Evolutionary conservation across 1,140 invertebrate species (phyloP).

Genomic region (Penaeus vannamei): DNA sequence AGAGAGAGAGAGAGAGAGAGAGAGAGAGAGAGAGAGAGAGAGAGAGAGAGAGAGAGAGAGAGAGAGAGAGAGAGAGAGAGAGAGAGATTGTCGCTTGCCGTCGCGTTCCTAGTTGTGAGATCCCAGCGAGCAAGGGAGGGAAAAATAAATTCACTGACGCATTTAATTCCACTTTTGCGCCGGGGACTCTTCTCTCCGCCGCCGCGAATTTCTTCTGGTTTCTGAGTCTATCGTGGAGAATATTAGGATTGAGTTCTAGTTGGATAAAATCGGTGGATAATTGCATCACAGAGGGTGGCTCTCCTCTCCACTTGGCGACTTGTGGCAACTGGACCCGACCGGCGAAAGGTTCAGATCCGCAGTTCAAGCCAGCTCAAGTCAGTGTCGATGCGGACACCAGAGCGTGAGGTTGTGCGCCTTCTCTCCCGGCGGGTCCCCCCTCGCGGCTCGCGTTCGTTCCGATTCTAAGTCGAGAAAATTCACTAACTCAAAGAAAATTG

Average conservation of each 20-base stretch:
- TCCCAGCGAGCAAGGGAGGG: too few relatives aligned
- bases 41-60: too few relatives aligned
- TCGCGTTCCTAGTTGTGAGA: too few relatives aligned
- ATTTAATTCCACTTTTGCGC: too few relatives aligned
- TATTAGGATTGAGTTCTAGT: constrained; percentile 5
- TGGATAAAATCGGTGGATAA: not conserved
- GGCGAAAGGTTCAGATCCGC: constrained; percentile 55
- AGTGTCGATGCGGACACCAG: constrained; percentile 61
- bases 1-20: too few relatives aligned
- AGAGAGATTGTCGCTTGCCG: too few relatives aligned
- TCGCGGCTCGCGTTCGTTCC: not conserved
- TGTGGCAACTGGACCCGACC: constrained; percentile 51
- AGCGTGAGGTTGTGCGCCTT: constrained; percentile 45
- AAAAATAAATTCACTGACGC: too few relatives aligned
- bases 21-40: too few relatives aligned
- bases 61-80: too few relatives aligned
- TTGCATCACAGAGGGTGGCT: not conserved
- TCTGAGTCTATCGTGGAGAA: too few relatives aligned
- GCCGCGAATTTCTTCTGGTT: too few relatives aligned
- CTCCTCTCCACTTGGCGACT: constrained; percentile 18
- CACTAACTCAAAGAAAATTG: constrained; percentile 39
- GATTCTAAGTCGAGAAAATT: constrained; percentile 42
- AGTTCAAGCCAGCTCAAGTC: constrained; percentile 54
- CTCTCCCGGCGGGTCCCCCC: constrained; percentile 12
- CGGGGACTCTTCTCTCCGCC: too few relatives aligned